These are phyloP conservation scores for Embidobia sp. DNA, from an alignment of 2,888 invertebrate genomes.

Conservation along the genomic window DNA sequence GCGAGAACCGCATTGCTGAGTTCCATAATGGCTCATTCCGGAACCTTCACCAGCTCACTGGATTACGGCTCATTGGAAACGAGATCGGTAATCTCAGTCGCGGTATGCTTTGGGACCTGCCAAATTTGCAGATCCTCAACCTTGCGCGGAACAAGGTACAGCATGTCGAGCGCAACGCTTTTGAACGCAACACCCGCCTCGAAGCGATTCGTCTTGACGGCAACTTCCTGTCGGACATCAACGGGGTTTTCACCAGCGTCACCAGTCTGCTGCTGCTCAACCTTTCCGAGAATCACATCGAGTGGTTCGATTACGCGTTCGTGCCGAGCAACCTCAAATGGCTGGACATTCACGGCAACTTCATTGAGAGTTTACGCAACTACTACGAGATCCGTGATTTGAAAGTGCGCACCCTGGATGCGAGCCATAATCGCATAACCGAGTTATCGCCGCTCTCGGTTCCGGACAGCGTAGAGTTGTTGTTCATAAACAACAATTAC, in stretches of 20 bases:
- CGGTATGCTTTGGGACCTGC: slow-evolving; percentile 94
- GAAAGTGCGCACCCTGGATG: slow-evolving; percentile 91
- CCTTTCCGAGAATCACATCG: slow-evolving; percentile 94
- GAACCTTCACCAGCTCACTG: slow-evolving; percentile 92
- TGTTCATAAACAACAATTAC: slow-evolving; percentile 95
- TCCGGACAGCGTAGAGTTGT: slow-evolving; percentile 92
- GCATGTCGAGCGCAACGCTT: slow-evolving; percentile 91
- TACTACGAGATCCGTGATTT: slow-evolving; percentile 89
- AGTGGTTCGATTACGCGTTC: slow-evolving; percentile 96
- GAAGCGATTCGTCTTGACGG: slow-evolving; percentile 94
- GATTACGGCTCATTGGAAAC: slow-evolving; percentile 94
- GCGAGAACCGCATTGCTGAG: slow-evolving; percentile 93
- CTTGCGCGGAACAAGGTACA: slow-evolving; percentile 94
- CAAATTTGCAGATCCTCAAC: slow-evolving; percentile 92
- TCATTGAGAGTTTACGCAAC: slow-evolving; percentile 93
- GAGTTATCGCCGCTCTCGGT: slow-evolving; percentile 92
- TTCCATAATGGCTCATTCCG: slow-evolving; percentile 93
- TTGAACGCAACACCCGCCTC: slow-evolving; percentile 90
- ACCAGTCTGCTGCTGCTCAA: slow-evolving; percentile 93
- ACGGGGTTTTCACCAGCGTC: slow-evolving; percentile 93
- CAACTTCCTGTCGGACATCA: slow-evolving; percentile 93
- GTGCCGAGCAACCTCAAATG: slow-evolving; percentile 94
- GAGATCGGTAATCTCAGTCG: slow-evolving; percentile 91
- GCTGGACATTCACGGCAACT: slow-evolving; percentile 95
- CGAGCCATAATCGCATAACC: slow-evolving; percentile 93